Percentiles rank a stretch among this genome's conserved stretches.
Evolutionary conservation across 2,113 vertebrate genomes (phyloP).

Genomic region (Irena cyanogastra): DNA sequence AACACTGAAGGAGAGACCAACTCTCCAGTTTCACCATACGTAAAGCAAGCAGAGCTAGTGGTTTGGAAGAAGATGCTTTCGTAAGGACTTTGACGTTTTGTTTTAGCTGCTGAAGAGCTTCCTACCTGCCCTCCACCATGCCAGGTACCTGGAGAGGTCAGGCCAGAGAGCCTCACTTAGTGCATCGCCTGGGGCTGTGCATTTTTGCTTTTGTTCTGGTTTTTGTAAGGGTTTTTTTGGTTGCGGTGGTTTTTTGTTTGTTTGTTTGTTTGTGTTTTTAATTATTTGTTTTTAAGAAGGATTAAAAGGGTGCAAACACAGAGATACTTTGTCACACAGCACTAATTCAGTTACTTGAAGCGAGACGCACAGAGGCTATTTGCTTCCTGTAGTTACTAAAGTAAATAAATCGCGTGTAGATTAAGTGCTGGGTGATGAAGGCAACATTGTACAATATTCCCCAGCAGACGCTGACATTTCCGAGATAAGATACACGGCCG

Average conservation of each 20-base stretch:
- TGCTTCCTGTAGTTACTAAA: not conserved
- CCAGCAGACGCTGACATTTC: not conserved
- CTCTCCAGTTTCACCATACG: not conserved
- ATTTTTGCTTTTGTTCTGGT: not conserved
- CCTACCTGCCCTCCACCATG: not conserved
- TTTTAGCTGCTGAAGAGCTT: not conserved
- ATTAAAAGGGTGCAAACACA: not conserved
- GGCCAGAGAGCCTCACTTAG: not conserved
- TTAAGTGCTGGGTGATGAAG: not conserved
- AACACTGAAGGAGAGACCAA: not conserved
- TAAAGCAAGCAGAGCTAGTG: not conserved
- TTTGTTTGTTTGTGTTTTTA: no score
- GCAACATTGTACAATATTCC: not conserved
- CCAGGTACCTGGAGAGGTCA: not conserved
- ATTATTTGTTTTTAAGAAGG: not conserved
- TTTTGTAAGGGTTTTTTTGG: no score
- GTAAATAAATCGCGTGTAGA: not conserved
- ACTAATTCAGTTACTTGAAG: not conserved
- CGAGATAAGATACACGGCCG: not conserved
- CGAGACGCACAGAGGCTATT: not conserved
- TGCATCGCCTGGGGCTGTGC: not conserved
- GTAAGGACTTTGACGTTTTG: not conserved
- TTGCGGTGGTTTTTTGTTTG: not conserved
- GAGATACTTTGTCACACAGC: not conserved
- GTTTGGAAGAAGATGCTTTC: not conserved